These are phyloP conservation scores for Dichetophora obliterata DNA, from an alignment of 2,888 invertebrate genomes.

Conservation along the genomic window DNA sequence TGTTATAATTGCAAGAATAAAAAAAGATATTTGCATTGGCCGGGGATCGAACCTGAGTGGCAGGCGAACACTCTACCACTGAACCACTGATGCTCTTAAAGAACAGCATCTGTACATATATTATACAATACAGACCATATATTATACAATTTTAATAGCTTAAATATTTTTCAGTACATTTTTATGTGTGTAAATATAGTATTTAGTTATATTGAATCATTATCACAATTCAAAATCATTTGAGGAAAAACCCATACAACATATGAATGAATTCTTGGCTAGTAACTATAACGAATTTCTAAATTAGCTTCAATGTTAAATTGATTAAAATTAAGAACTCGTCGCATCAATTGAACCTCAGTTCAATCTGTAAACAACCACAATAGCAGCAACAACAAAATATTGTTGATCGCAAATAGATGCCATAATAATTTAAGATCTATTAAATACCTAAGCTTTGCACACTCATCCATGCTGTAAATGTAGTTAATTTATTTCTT, in stretches of 20 bases:
- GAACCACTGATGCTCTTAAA: constrained; percentile 42
- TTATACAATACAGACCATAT: too few species aligned
- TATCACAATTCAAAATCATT: too few species aligned
- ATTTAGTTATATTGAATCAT: too few species aligned
- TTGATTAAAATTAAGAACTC: constrained; percentile 17
- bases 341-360: constrained; percentile 9
- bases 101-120: too few species aligned
- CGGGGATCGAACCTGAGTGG: constrained; percentile 54
- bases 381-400: not conserved
- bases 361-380: not conserved
- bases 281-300: not conserved
- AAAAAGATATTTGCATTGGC: constrained; percentile 48
- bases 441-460: too few species aligned
- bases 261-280: too few species aligned
- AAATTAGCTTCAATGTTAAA: constrained; percentile 20
- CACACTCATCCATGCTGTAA: too few species aligned
- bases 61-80: constrained; percentile 46
- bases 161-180: too few species aligned
- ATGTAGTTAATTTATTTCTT: too few species aligned
- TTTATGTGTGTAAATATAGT: too few species aligned
- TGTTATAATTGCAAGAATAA: not conserved
- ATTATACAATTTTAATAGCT: too few species aligned
- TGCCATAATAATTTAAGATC: not conserved
- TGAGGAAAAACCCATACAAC: too few species aligned
- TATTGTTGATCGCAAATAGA: not conserved